phyloP scores from a whole-genome alignment of 2,797 vertebrate species.

The Onychomys leucogaster region DNA sequence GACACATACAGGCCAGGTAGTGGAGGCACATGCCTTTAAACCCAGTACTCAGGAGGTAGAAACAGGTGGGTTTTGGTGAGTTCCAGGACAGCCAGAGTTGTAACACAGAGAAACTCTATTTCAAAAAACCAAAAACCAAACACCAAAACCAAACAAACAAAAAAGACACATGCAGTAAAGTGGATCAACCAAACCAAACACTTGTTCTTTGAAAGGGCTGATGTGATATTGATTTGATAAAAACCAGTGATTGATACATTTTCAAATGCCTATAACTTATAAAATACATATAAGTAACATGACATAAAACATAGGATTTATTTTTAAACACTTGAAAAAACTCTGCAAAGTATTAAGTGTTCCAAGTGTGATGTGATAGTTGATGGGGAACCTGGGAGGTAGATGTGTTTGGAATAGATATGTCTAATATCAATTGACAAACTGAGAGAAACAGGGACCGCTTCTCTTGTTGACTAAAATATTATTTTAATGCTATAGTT shows the following conservation, averaged over 20 bases:
- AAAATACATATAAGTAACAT: not conserved
- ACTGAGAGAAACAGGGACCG: not conserved
- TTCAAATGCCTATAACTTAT: not conserved
- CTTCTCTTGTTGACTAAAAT: conserved; percentile 1
- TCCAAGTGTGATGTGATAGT: not conserved
- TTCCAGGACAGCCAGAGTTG: not conserved
- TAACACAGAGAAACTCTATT: not conserved
- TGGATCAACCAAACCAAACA: not conserved
- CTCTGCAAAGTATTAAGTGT: not conserved
- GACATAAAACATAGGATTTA: not conserved
- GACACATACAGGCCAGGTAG: not conserved
- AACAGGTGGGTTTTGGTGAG: not conserved
- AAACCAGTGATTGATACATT: not conserved
- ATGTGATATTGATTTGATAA: not conserved
- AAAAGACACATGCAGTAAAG: not conserved
- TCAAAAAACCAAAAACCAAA: not conserved
- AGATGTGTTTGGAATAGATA: not conserved
- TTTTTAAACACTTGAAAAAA: not conserved
- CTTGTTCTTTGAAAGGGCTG: conserved; percentile 26
- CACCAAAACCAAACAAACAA: not conserved
- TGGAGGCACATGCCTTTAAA: too few species aligned
- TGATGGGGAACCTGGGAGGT: not conserved
- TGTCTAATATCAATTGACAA: not conserved
- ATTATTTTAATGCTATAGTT: not conserved
- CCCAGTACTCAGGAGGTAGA: not conserved